A percentile compares a stretch with the other conserved stretches of the same genome.
These are phyloP conservation scores for Paralvinella palmiformis DNA, from an alignment of 1,140 invertebrate genomes.

Conservation along the genomic window DNA sequence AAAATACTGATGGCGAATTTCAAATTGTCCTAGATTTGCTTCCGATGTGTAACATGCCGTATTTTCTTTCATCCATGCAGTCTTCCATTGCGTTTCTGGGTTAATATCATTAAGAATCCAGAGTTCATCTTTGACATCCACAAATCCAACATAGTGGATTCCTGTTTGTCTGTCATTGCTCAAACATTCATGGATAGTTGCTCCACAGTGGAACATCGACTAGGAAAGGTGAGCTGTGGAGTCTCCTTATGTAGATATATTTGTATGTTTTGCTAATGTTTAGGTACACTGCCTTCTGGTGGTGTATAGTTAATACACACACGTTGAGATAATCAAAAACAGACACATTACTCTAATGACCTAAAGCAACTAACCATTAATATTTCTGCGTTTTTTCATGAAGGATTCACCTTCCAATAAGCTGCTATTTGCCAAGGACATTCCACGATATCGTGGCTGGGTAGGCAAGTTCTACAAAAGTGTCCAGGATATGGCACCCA, in stretches of 20 bases:
- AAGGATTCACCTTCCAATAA: slow-evolving; percentile 50
- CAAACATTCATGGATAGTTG: slow-evolving; percentile 99
- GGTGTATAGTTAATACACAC: slow-evolving; percentile 77
- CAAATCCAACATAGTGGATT: slow-evolving; percentile 98
- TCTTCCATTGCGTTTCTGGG: slow-evolving; percentile 84
- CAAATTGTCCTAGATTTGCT: background rate
- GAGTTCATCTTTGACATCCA: slow-evolving; percentile 99
- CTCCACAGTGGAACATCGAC: slow-evolving; percentile 95
- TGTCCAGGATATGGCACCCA: slow-evolving; percentile 75
- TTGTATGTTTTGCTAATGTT: background rate
- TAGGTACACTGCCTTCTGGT: slow-evolving; percentile 70
- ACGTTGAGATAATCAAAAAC: background rate
- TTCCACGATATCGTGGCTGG: slow-evolving; percentile 41
- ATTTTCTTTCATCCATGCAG: slow-evolving; percentile 43
- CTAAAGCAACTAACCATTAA: too few species aligned
- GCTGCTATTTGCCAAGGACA: slow-evolving; percentile 50
- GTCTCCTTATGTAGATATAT: background rate
- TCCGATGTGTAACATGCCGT: too few species aligned
- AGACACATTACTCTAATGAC: background rate
- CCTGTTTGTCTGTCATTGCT: slow-evolving; percentile 96
- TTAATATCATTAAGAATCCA: slow-evolving; percentile 99
- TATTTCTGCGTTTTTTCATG: slow-evolving; percentile 11
- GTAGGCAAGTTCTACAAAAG: slow-evolving; percentile 55
- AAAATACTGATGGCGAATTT: too few species aligned
- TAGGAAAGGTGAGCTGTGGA: slow-evolving; percentile 74